phyloP scores from a whole-genome alignment of 2,797 vertebrate species.

The Melanotaenia pygmaea region DNA sequence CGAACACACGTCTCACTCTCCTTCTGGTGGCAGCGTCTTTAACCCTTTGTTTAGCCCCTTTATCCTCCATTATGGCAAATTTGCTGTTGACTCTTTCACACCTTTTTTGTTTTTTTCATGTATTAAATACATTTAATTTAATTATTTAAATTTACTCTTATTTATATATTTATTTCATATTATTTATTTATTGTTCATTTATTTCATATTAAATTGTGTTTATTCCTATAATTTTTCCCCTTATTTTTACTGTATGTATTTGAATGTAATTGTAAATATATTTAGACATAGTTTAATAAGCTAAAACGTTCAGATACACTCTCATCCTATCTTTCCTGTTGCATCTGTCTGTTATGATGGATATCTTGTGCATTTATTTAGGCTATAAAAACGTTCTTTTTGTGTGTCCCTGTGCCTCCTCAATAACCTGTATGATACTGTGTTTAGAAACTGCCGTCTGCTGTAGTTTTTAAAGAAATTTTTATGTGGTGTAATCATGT shows the following conservation, averaged over 20 bases:
- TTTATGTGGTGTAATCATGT: not conserved
- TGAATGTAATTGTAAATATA: not conserved
- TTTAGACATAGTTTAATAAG: not conserved
- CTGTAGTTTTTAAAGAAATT: not conserved
- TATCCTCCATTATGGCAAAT: too few relatives aligned
- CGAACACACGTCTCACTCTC: constrained; percentile 17
- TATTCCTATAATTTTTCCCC: too few relatives aligned
- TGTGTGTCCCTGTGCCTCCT: not conserved
- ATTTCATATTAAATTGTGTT: not conserved
- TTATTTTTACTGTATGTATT: not conserved
- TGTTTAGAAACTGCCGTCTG: not conserved
- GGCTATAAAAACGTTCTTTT: not conserved
- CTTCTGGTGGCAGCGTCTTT: constrained; percentile 4
- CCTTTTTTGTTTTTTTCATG: not conserved
- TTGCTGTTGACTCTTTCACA: not conserved
- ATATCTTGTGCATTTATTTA: not conserved
- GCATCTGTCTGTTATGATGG: constrained; percentile 12
- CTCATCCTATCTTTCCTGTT: not conserved
- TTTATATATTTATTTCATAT: too few relatives aligned
- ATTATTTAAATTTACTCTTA: too few relatives aligned
- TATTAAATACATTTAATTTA: not conserved
- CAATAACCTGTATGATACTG: not conserved
- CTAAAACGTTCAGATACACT: not conserved
- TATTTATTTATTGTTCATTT: too few relatives aligned
- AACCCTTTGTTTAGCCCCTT: too few relatives aligned